These are phyloP conservation scores for Danio kyathit DNA, from an alignment of 2,797 vertebrate species.

Conservation along the genomic window DNA sequence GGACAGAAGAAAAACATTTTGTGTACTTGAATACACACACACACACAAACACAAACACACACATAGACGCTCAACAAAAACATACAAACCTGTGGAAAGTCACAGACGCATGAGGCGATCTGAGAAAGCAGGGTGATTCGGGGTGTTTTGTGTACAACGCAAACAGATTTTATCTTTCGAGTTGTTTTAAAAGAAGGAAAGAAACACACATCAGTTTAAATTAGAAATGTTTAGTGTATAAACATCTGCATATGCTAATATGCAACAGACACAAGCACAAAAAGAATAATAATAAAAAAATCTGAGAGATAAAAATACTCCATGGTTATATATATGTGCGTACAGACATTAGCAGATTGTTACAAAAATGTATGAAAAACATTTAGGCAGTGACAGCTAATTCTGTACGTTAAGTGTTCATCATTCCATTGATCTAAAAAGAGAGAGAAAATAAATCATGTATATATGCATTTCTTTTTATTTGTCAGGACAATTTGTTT, in stretches of 20 bases:
- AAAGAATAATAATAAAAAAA: constrained; percentile 11
- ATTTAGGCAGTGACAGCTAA: constrained; percentile 50
- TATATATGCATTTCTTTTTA: constrained; percentile 22
- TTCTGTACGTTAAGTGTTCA: not conserved
- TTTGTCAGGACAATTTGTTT: not conserved
- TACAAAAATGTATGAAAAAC: constrained; percentile 23
- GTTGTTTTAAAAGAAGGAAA: constrained; percentile 32
- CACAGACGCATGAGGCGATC: not conserved
- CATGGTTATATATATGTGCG: constrained; percentile 9
- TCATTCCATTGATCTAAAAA: not conserved
- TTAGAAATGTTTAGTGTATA: constrained; percentile 58
- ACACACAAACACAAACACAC: too few relatives aligned
- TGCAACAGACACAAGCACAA: constrained; percentile 57
- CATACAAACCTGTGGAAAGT: not conserved
- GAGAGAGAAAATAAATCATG: not conserved
- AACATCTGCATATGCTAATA: constrained; percentile 59
- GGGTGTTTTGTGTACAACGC: constrained; percentile 37
- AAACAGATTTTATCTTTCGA: constrained; percentile 32
- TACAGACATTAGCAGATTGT: constrained; percentile 36
- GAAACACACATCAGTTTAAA: constrained; percentile 51
- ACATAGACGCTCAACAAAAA: not conserved
- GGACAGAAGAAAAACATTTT: constrained; percentile 22
- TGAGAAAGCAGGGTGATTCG: constrained; percentile 9
- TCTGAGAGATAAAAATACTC: constrained; percentile 47
- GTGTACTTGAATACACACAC: constrained; percentile 21